Conservation (phyloP, 2,113 vertebrate genomes). For the Chaetura pelagica region DNA sequence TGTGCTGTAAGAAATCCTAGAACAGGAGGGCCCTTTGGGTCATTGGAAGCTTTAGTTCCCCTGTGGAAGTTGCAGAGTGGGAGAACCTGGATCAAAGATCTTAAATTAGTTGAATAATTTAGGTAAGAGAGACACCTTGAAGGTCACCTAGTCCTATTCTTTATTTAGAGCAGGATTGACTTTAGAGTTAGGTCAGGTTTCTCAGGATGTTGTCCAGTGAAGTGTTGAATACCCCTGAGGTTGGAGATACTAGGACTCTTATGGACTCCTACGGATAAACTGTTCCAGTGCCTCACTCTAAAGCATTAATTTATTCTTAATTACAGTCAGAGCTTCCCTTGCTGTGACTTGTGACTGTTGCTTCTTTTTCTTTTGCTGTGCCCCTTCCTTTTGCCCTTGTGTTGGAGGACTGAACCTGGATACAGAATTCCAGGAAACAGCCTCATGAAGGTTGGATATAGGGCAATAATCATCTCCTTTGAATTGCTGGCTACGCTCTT, state of each 20-base stretch:
- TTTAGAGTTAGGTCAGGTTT: background rate
- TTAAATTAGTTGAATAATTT: background rate
- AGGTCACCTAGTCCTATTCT: background rate
- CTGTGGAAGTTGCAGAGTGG: background rate
- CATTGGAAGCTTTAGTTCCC: background rate
- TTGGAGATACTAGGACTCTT: background rate
- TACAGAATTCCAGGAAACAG: background rate
- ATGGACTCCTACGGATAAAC: background rate
- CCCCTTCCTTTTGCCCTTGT: background rate
- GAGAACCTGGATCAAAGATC: background rate
- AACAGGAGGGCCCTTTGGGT: background rate
- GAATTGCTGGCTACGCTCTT: background rate
- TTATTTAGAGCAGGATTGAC: background rate
- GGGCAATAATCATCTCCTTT: background rate
- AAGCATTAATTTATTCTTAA: background rate
- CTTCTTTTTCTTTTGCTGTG: background rate
- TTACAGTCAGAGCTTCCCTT: background rate
- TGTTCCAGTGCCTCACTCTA: background rate
- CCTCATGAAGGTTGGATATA: background rate
- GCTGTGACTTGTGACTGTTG: background rate
- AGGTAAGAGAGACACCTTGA: background rate
- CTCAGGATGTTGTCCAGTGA: background rate
- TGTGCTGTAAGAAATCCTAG: background rate
- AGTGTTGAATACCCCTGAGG: background rate
- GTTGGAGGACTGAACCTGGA: background rate